Evolutionary conservation across 2,113 vertebrate species (phyloP), one percentile per base, ranked within the genome.

Genomic region (Ancistrus triradiatus): DNA sequence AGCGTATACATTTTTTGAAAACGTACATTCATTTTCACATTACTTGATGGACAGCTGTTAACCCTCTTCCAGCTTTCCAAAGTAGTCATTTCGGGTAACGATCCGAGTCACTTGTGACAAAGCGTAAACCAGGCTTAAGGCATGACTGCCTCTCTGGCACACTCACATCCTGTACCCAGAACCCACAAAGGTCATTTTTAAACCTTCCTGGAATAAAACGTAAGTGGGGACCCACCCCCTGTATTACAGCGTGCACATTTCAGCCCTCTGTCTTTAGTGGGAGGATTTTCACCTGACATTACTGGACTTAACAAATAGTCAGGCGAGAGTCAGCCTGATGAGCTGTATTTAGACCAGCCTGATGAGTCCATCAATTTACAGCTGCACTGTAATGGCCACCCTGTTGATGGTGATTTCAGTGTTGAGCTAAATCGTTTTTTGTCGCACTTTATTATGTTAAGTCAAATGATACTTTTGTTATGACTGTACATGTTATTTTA

Each of bases 231-330:
- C 50, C 42, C 42, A 1, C 51, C 10, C 37, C 35, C 21, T n/a
- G 18, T 67, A 49, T 80, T 74, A 81, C 84, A 83, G 81, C 82
- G 79, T 61, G 70, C 63, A 51, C 73, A 33, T 35, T 24, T 53
- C 46, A 43, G 48, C 15, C 53, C 62, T 47, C 38, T 66, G 70
- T 60, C 78, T 76, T 85, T 81, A 78, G 80, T 79, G 74, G 44
- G n/a, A 53, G 80, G 81, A 83, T 87, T 86, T 84, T 69, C 80
- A 86, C 77, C 81, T 81, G 80, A 84, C 82, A 78, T 75, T 66
- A 76, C 72, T 73, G 84, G 81, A 77, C 84, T 89, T 89, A 84
- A 86, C 84, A 85, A 87, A 89, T 87, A 84, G 84, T 87, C 86
- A 86, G 83, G 78, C 77, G 57, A 62, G 46, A 7, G 3, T 68